Conservation (phyloP, 2,888 invertebrate genomes). For the Cryptocephalus moraei region DNA sequence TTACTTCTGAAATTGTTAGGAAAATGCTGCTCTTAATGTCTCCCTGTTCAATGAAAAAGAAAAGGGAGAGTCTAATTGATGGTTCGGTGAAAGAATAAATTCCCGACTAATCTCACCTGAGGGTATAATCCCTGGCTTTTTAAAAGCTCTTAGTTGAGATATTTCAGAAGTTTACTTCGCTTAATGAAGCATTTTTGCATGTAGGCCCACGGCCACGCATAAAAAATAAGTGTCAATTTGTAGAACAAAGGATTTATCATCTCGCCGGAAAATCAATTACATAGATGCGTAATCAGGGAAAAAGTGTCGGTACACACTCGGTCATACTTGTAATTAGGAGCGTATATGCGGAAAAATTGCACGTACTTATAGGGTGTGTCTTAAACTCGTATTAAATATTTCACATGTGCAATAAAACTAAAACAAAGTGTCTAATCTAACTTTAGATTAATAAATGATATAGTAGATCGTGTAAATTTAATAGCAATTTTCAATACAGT, state of each 20-base stretch:
- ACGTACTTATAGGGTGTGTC: no score
- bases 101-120: slow-evolving; percentile 20
- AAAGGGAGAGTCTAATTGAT: slow-evolving; percentile 21
- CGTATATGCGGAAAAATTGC: no score
- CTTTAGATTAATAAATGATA: no score
- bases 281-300: neutral
- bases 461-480: no score
- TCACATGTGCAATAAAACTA: no score
- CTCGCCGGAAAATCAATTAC: no score
- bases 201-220: slow-evolving; percentile 4
- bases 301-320: neutral
- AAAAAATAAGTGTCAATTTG: slow-evolving; percentile 12
- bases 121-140: slow-evolving; percentile 21
- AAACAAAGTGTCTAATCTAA: no score
- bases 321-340: no score
- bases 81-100: slow-evolving; percentile 21
- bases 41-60: slow-evolving; percentile 22
- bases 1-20: slow-evolving; percentile 18
- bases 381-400: no score
- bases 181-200: slow-evolving; percentile 15
- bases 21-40: slow-evolving; percentile 19
- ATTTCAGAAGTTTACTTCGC: slow-evolving; percentile 15
- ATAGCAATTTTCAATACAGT: no score
- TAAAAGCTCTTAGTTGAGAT: slow-evolving; percentile 15
- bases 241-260: neutral